These are phyloP conservation scores for Larimichthys crocea DNA, from an alignment of 2,113 vertebrate species.

Conservation along the genomic window DNA sequence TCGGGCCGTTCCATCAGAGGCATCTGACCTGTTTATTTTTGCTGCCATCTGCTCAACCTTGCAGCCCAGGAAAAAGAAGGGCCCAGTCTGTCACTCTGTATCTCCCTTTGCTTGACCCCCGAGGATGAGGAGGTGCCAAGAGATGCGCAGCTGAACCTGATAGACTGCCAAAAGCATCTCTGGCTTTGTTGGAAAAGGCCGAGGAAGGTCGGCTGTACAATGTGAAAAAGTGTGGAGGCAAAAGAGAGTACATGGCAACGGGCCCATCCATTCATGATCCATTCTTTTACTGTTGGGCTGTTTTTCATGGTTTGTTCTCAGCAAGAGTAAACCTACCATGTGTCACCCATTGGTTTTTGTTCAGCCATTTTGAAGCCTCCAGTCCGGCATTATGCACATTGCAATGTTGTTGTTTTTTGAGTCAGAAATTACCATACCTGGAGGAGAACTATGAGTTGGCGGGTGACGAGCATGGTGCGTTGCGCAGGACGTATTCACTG, in stretches of 20 bases:
- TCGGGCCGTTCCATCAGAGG: constrained; percentile 7
- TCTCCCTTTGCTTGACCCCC: constrained; percentile 22
- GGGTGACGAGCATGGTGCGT: no score
- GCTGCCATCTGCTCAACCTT: constrained; percentile 64
- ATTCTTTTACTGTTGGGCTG: background rate
- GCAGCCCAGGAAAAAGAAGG: constrained; percentile 25
- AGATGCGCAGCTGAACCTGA: constrained; percentile 42
- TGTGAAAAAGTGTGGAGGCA: constrained; percentile 13
- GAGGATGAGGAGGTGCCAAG: constrained; percentile 46
- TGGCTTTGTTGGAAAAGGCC: constrained; percentile 19
- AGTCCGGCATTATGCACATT: no score
- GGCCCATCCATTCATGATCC: background rate
- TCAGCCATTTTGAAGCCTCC: no score
- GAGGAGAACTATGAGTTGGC: no score
- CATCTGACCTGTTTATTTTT: constrained; percentile 57
- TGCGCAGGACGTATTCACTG: no score
- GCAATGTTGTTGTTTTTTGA: no score
- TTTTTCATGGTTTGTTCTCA: background rate
- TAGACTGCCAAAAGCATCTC: constrained; percentile 16
- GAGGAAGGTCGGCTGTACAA: background rate
- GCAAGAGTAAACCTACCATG: no score
- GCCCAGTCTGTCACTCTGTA: constrained; percentile 2
- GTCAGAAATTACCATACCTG: no score
- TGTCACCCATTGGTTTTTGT: no score
- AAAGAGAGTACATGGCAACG: background rate